These are phyloP conservation scores for Rhagophthalmus giganteus DNA, from an alignment of 2,888 invertebrate species.

Conservation along the genomic window DNA sequence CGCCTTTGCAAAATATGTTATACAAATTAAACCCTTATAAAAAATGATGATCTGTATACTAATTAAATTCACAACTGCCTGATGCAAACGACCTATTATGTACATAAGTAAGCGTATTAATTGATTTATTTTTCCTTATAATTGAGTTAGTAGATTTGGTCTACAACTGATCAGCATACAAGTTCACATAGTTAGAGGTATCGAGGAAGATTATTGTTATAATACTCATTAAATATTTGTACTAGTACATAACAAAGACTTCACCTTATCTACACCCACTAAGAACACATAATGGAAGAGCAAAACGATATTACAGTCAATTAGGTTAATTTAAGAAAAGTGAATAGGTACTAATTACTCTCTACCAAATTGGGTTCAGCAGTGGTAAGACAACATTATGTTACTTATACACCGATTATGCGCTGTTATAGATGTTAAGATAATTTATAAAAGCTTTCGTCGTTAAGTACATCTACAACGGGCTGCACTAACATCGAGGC, in stretches of 20 bases:
- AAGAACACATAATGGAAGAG: conserved; percentile 1
- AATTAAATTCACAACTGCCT: conserved; percentile 2
- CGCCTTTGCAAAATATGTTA: no score
- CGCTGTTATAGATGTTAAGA: conserved; percentile 3
- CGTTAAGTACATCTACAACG: conserved; percentile 13
- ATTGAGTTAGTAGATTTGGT: conserved; percentile 4
- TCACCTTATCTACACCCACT: conserved; percentile 5
- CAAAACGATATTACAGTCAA: no score
- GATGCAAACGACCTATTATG: conserved; percentile 8
- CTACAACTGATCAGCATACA: conserved; percentile 8
- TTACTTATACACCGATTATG: conserved; percentile 12
- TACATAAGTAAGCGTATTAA: conserved; percentile 15
- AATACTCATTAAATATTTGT: conserved; percentile 23
- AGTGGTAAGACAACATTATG: conserved; percentile 1
- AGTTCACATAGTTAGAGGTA: conserved; percentile 14
- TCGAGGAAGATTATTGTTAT: conserved; percentile 20
- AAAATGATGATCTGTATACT: no score
- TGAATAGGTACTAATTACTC: neutral
- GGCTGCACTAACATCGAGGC: conserved; percentile 25
- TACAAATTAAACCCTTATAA: no score
- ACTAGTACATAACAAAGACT: conserved; percentile 15
- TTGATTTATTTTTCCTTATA: conserved; percentile 4
- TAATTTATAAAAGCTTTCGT: conserved; percentile 13
- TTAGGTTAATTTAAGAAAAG: no score
- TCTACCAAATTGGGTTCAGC: no score